These are phyloP conservation scores for Phenganax marumi DNA, from an alignment of 92 coral and sea anemone genomes.

Conservation along the genomic window DNA sequence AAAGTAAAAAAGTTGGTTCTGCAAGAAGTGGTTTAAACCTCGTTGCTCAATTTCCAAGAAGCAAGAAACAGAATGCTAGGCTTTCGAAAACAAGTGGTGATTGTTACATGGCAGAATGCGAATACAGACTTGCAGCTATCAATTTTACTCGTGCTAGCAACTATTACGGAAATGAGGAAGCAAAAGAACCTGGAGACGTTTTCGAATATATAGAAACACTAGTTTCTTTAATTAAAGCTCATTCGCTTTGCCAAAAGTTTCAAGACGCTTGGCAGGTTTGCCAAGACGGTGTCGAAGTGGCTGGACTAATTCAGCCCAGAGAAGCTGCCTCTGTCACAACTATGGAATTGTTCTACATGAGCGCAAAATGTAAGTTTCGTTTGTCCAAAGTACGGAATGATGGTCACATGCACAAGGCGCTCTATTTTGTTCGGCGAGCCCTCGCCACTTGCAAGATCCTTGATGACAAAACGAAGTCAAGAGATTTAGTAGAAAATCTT, in stretches of 20 bases:
- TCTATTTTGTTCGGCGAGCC: neutral
- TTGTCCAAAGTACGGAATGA: neutral
- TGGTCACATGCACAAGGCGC: neutral
- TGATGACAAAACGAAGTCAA: neutral
- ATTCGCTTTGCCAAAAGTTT: neutral
- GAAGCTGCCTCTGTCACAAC: neutral
- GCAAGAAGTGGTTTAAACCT: neutral
- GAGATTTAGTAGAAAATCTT: conserved; percentile 3
- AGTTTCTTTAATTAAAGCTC: neutral
- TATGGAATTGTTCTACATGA: neutral
- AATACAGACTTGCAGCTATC: conserved; percentile 6
- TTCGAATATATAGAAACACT: neutral
- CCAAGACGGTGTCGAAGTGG: neutral
- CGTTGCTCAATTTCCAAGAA: neutral
- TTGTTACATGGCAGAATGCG: neutral
- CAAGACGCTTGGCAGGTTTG: conserved; percentile 8
- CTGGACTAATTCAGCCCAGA: neutral
- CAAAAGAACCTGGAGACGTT: neutral
- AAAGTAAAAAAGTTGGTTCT: neutral
- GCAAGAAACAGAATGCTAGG: neutral
- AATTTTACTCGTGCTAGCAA: neutral
- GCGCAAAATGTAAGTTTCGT: neutral
- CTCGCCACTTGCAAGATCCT: neutral
- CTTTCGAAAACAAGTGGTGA: conserved; percentile 7
- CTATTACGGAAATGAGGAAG: neutral